Evolutionary conservation across 2,888 invertebrate species (phyloP).

Genomic region (Agonopterix alstromeriana): DNA sequence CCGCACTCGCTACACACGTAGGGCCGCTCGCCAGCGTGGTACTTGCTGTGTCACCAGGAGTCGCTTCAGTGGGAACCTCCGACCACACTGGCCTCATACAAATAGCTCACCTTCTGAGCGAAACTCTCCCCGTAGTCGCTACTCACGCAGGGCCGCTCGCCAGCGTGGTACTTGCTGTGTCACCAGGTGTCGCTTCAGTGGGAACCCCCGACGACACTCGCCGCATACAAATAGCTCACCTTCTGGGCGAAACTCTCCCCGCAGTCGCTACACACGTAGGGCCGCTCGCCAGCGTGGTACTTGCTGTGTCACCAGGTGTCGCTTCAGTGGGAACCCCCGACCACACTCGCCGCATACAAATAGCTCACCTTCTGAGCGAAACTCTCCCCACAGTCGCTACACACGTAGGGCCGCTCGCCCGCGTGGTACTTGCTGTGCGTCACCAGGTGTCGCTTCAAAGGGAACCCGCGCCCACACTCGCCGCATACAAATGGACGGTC

Average conservation of each 20-base stretch:
- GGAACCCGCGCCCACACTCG: conserved; percentile 89
- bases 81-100: no score
- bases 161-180: no score
- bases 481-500: conserved; percentile 89
- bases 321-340: conserved; percentile 86
- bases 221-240: conserved; percentile 31
- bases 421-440: conserved; percentile 93
- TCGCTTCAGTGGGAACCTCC: no score
- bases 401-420: conserved; percentile 90
- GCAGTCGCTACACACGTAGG: conserved; percentile 91
- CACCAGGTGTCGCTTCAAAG: conserved; percentile 87
- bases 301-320: conserved; percentile 91
- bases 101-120: no score
- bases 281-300: conserved; percentile 90
- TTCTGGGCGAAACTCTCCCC: conserved; percentile 84
- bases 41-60: no score
- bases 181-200: no score
- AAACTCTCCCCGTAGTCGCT: no score
- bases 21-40: no score
- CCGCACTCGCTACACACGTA: no score
- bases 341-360: conserved; percentile 88
- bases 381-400: conserved; percentile 93
- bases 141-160: no score
- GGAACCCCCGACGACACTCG: no score
- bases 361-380: conserved; percentile 56